phyloP scores from a whole-genome alignment of 2,797 vertebrate genomes.

The Microchirus variegatus region DNA sequence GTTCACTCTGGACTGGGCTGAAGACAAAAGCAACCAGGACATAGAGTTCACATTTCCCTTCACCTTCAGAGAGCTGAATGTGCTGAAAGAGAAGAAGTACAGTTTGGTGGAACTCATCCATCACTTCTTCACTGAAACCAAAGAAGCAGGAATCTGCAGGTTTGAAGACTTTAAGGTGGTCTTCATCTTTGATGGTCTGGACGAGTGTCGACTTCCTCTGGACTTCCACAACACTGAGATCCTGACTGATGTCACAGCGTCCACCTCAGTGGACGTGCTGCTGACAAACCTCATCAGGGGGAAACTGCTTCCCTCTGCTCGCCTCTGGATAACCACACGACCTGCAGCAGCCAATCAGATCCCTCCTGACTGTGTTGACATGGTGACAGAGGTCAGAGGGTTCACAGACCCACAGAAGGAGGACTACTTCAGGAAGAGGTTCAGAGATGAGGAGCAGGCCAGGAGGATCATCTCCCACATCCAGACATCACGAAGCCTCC shows the following conservation, averaged over 20 bases:
- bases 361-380: conserved; percentile 25
- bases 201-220: conserved; percentile 34
- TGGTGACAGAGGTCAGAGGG: conserved; percentile 39
- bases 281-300: conserved; percentile 46
- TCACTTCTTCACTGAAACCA: conserved; percentile 16
- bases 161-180: neutral
- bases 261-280: conserved; percentile 27
- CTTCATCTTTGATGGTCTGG: conserved; percentile 34
- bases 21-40: conserved; percentile 27
- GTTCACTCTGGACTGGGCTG: conserved; percentile 45
- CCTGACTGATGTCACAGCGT: conserved; percentile 18
- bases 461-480: conserved; percentile 17
- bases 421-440: conserved; percentile 33
- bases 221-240: conserved; percentile 20
- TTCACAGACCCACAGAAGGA: conserved; percentile 35
- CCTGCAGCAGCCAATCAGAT: conserved; percentile 37
- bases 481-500: conserved; percentile 27
- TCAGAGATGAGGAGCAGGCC: conserved; percentile 15
- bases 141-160: conserved; percentile 14
- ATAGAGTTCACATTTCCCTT: conserved; percentile 33
- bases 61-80: conserved; percentile 44
- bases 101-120: conserved; percentile 35
- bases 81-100: conserved; percentile 23
- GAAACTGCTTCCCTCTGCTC: conserved; percentile 35
- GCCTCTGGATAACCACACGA: conserved; percentile 43